phyloP scores from a whole-genome alignment of 1,140 invertebrate species.

The Globodera rostochiensis region DNA sequence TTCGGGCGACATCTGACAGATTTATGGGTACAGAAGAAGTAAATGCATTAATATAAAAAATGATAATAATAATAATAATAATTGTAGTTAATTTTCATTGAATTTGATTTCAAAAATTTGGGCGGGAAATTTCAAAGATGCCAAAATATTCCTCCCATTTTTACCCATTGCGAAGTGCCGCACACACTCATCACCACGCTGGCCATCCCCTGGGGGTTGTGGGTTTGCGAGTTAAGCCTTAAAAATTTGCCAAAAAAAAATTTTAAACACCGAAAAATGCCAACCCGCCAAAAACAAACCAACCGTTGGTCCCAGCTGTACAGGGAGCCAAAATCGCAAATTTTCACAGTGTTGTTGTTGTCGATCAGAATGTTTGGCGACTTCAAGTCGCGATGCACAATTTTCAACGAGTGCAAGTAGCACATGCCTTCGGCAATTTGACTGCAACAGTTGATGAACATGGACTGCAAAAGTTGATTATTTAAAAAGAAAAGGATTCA shows the following conservation, averaged over 20 bases:
- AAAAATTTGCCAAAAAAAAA: not conserved
- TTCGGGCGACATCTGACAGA: conserved; percentile 97
- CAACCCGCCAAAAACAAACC: conserved; percentile 14
- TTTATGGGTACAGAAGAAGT: not conserved
- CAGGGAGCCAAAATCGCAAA: conserved; percentile 93
- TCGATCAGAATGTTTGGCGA: conserved; percentile 82
- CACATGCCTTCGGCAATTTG: conserved; percentile 94
- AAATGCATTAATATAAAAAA: too few species aligned
- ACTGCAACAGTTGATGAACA: conserved; percentile 74
- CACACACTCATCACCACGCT: conserved; percentile 97
- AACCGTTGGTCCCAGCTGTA: conserved; percentile 82
- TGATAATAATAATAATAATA: not conserved
- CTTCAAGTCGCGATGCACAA: conserved; percentile 89
- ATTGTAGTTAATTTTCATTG: not conserved
- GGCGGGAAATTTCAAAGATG: not conserved
- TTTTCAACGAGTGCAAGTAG: conserved; percentile 92
- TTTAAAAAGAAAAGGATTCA: too few species aligned
- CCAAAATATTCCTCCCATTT: not conserved
- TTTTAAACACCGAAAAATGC: not conserved
- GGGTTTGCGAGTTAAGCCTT: not conserved
- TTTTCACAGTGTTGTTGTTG: conserved; percentile 86
- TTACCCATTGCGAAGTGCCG: conserved; percentile 73
- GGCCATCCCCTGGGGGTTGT: conserved; percentile 71
- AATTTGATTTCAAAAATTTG: not conserved
- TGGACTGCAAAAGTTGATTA: conserved; percentile 40